Evolutionary conservation across 2,888 invertebrate genomes (phyloP), one percentile per base, ranked within the genome.

Genomic region (Ophonus ardosiacus): DNA sequence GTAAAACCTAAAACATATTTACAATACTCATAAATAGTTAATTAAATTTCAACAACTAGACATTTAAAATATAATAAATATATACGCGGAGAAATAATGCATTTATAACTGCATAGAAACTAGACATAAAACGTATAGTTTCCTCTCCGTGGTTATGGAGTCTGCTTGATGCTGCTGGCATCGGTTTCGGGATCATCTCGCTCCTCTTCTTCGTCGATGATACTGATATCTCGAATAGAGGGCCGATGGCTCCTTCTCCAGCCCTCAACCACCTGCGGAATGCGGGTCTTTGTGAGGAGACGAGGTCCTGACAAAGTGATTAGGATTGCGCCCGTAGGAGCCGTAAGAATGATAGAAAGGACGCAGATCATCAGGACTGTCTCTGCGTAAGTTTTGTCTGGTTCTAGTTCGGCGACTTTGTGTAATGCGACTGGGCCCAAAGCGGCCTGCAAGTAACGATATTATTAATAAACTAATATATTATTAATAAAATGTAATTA

Each of bases 221-320:
- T 97, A 87, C 96, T 96, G 86, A 97, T 97, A 90, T 97, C 97
- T 74, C 97, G 94, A 84, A 97, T 95, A 0, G 97, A 97, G 3
- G 96, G 97, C 86, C 96, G 93, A 89, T 97, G 95, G 76, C 96
- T 95, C 87, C 96, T 93, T 17, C 95, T 93, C 97, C 97, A 97
- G 85, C 96, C 96, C 92, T 95, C 95, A 91, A 95, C 94, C 83
- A 94, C 89, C 74, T 93, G 92, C 0, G 95, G 95, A 86, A 95
- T 94, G 83, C 95, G 94, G 0, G 96, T 96, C 91, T 96, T 96
- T 18, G 95, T 96, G 31, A 97, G 92, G 8, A 97, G 92, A 85
- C 94, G 93, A 0, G 96, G 95, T 0, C 97, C 97, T 0, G 95
- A 92, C n/a, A 97, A 89, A 0, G 96, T 95, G 87, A 97, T 97